Evolutionary conservation across 53 echinoderm and acorn worm genomes (phyloP), one percentile per base, ranked within the genome.

Genomic region (Echinarachnius parma): DNA sequence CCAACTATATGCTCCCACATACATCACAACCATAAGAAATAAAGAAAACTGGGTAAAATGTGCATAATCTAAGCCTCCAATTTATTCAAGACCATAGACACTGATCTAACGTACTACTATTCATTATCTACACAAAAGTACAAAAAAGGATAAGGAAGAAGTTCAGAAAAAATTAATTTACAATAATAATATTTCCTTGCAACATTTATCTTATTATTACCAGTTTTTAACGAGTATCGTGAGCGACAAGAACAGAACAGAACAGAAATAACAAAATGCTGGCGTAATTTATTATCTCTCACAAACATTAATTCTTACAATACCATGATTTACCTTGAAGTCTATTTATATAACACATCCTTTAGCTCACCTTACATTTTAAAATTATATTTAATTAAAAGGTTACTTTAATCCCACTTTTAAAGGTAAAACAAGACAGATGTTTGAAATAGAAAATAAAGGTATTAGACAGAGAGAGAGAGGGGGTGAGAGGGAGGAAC

Each of bases 31-130:
- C 31, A 32, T 3, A 58, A 58, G 5, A 42, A 42, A 62, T 13
- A 62, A 4, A 42, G 25, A 62, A 5, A 36, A 62, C 20, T 5
- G 24, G 24, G 15, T 36, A 16, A 60, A 56, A 28, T 14, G 27
- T 32, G 34, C 34, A 31, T 66, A 26, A 69, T 69, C 70, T 69
- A 69, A 69, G 70, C 70, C 70, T 69, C 70, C 29, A 53, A 53
- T 69, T 69, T 35, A 52, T 69, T 61, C 26, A 69, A 69, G 70
- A 69, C 53, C 34, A 34, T 53, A 53, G 53, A 69, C 52, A 53
- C 34, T 21, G 16, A 69, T 34, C 70, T 50, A 32, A 69, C 70
- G 53, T 31, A 53, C 70, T 34, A 69, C 52, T 21, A 69, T 53
- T 22, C 5, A 50, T 4, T 37, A 69, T 35, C 53, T 69, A 69